Conservation (phyloP, 2,888 invertebrate species). For the Prosopocoilus inquinatus region DNA sequence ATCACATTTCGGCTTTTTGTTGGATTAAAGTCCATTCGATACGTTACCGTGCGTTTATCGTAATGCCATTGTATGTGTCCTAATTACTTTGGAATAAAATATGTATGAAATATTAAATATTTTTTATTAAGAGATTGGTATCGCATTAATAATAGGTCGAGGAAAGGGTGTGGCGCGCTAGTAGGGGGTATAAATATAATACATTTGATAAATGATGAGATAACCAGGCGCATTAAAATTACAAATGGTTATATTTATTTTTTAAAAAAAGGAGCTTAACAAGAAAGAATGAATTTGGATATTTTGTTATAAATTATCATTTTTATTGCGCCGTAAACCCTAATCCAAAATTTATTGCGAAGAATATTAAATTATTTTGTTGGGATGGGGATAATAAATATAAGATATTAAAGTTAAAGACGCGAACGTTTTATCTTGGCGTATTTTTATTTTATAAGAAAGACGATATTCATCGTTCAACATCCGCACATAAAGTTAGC, state of each 20-base stretch:
- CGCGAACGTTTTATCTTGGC: conserved; percentile 43
- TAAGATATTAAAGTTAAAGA: conserved; percentile 51
- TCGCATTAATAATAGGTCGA: conserved; percentile 45
- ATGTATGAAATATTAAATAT: conserved; percentile 11
- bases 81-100: conserved; percentile 24
- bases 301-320: conserved; percentile 53
- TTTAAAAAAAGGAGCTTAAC: conserved; percentile 23
- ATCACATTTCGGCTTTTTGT: conserved; percentile 27
- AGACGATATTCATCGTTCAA: conserved; percentile 49
- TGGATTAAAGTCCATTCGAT: conserved; percentile 25
- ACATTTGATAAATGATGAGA: conserved; percentile 40
- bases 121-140: conserved; percentile 47
- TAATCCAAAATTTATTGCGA: conserved; percentile 53
- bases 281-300: conserved; percentile 43
- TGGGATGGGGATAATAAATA: conserved; percentile 50
- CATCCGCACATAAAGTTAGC: conserved; percentile 50
- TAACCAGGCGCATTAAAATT: conserved; percentile 39
- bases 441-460: conserved; percentile 46
- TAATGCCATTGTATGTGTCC: conserved; percentile 17
- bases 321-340: conserved; percentile 52
- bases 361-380: conserved; percentile 52
- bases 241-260: conserved; percentile 41
- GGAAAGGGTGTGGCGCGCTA: conserved; percentile 11
- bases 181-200: conserved; percentile 29
- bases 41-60: conserved; percentile 16